Conservation (phyloP, 2,113 vertebrate genomes). For the Neofelis nebulosa region DNA sequence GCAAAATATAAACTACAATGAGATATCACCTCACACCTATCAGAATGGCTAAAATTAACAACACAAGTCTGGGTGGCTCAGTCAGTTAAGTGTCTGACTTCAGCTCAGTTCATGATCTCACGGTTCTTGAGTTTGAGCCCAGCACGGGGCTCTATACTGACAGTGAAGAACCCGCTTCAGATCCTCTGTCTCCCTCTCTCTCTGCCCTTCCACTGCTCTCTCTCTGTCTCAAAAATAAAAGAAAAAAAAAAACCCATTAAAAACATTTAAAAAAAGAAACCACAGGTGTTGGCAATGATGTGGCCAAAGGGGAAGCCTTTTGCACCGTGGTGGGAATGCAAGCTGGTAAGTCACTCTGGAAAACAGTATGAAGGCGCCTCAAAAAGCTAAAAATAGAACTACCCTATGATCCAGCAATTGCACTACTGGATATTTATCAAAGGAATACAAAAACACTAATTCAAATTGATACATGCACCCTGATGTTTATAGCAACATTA, state of each 20-base stretch:
- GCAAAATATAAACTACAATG: background rate
- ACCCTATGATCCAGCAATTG: background rate
- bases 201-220: too few species aligned
- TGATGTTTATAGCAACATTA: background rate
- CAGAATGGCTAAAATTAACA: background rate
- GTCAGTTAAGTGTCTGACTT: too few species aligned
- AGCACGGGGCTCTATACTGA: too few species aligned
- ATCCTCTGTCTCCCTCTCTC: too few species aligned
- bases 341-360: background rate
- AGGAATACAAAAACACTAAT: background rate
- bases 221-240: too few species aligned
- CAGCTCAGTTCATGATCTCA: too few species aligned
- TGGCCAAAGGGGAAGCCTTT: background rate
- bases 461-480: background rate
- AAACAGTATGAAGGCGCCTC: background rate
- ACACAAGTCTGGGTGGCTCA: too few species aligned
- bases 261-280: background rate
- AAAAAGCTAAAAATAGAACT: background rate
- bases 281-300: background rate
- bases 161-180: too few species aligned
- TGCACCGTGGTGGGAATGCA: background rate
- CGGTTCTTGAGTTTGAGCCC: too few species aligned
- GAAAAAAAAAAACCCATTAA: too few species aligned
- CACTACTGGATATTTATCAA: background rate
- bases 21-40: background rate